Conservation (phyloP, 1,140 invertebrate species). For the Aphidius gifuensis region DNA sequence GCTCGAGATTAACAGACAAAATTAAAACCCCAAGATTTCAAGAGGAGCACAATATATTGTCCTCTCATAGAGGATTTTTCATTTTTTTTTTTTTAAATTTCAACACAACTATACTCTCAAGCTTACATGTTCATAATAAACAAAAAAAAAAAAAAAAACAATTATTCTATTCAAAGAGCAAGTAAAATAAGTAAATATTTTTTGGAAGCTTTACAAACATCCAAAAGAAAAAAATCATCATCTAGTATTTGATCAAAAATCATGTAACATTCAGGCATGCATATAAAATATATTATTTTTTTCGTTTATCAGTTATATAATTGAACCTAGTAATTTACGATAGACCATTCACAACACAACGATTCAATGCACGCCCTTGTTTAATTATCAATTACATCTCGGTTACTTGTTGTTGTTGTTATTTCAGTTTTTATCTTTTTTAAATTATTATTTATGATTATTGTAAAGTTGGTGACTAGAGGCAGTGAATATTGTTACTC, state of each 20-base stretch:
- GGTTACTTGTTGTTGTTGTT: no score
- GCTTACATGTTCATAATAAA: background rate
- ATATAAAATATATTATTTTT: no score
- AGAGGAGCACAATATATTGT: background rate
- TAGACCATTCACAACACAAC: background rate
- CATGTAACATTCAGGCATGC: no score
- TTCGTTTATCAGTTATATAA: no score
- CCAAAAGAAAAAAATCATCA: no score
- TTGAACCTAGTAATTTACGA: conserved; percentile 5
- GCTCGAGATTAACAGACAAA: conserved; percentile 24
- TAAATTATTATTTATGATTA: conserved; percentile 6
- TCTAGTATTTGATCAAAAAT: no score
- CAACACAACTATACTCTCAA: background rate
- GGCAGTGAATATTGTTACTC: conserved; percentile 57
- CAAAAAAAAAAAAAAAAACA: no score
- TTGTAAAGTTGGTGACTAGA: conserved; percentile 35
- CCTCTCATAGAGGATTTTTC: background rate
- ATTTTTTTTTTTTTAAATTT: no score
- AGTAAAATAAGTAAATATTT: no score
- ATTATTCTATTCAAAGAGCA: no score
- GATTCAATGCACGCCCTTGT: background rate
- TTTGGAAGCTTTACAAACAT: no score
- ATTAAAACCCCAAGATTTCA: conserved; percentile 13
- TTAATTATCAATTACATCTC: no score
- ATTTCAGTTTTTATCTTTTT: background rate